Conservation (phyloP, 2,113 vertebrate genomes). For the Nannobrachium achirus region DNA sequence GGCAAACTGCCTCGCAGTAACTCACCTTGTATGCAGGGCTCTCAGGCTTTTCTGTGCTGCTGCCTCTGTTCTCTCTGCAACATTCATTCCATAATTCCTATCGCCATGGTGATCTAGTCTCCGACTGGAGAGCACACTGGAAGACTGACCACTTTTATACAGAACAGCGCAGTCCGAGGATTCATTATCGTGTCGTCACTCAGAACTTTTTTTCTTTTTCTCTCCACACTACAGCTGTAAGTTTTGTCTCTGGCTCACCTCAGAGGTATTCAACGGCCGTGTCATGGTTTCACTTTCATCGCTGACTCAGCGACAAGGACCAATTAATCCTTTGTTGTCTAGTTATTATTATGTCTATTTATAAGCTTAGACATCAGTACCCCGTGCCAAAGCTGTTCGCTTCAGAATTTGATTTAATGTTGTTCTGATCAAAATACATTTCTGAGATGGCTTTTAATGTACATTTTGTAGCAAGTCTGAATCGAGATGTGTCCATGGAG, state of each 20-base stretch:
- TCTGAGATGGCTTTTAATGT: not conserved
- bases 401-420: not conserved
- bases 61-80: slow-evolving; percentile 6
- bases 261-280: not conserved
- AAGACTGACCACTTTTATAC: slow-evolving; percentile 50
- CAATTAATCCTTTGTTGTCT: not conserved
- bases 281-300: not conserved
- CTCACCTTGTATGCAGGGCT: slow-evolving; percentile 29
- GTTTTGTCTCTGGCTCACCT: slow-evolving; percentile 4
- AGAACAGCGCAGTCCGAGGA: slow-evolving; percentile 7
- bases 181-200: slow-evolving; percentile 47
- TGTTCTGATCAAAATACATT: not conserved
- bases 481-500: not conserved
- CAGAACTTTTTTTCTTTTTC: not conserved
- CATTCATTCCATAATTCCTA: slow-evolving; percentile 3
- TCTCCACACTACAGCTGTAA: not conserved
- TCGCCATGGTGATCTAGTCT: slow-evolving; percentile 10
- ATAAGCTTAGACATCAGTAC: too few species aligned
- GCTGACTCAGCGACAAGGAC: not conserved
- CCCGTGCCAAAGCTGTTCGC: not conserved
- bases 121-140: slow-evolving; percentile 3
- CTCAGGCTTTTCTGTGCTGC: not conserved
- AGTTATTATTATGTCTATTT: not conserved
- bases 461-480: not conserved
- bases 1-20: not conserved